Evolutionary conservation across 53 echinoderm and acorn worm genomes (phyloP).

Genomic region (Mesocentrotus franciscanus): DNA sequence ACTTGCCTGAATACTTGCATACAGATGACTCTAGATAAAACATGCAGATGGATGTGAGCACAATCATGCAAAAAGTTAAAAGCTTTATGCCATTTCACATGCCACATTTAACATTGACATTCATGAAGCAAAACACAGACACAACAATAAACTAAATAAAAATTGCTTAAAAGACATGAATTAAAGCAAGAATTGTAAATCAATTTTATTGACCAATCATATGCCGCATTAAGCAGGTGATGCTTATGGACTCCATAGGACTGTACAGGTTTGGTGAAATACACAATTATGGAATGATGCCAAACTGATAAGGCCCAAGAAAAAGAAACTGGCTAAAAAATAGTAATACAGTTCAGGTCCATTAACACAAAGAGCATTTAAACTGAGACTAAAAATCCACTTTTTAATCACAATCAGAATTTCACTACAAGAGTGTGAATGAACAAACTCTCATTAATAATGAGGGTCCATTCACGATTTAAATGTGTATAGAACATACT

Average conservation of each 20-base stretch:
- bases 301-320: background rate
- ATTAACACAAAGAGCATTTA: no score
- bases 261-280: background rate
- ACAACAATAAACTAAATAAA: background rate
- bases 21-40: background rate
- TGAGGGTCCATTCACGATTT: no score
- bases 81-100: background rate
- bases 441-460: no score
- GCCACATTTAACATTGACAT: background rate
- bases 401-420: no score
- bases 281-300: constrained; percentile 6
- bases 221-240: background rate
- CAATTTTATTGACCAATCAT: constrained; percentile 27
- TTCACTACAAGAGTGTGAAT: no score
- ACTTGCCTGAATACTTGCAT: background rate
- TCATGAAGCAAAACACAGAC: background rate
- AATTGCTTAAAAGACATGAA: background rate
- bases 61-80: background rate
- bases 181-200: constrained; percentile 22
- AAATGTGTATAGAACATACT: no score
- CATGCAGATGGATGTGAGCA: background rate
- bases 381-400: no score
- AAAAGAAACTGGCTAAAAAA: background rate
- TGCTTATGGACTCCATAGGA: background rate
- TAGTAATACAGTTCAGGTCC: background rate